Evolutionary conservation across 2,113 vertebrate genomes (phyloP), one percentile per base, ranked within the genome.

Genomic region (Pao palembangensis): DNA sequence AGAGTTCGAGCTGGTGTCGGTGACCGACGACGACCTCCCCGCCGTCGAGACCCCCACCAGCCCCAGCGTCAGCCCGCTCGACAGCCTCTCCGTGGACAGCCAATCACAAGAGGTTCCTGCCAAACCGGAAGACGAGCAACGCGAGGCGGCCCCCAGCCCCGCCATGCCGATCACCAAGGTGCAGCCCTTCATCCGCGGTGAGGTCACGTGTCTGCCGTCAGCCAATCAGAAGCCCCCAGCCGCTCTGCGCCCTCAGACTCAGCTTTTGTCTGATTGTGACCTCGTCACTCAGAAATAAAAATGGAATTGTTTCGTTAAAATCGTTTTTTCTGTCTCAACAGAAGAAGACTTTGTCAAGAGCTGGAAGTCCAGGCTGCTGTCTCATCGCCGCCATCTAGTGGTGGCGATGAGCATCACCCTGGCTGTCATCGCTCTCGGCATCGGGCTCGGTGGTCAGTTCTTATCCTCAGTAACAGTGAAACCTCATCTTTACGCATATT

Each of bases 361-460:
- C 17, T 79, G 87, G 53, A 78, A 66, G 60, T 55, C 46, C 20
- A 60, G 73, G 8, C 43, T 90, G 46, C 23, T 76, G 48, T 31
- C 28, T 8, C 28, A 31, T 8, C 76, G 83, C 0, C 80, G 81
- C 51, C 78, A 82, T 20, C 42, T 80, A 12, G 81, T 87, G 66
- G 62, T 89, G 53, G 68, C 91, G 0, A 69, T 91, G 2, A 73
- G 64, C 0, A 61, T 61, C 0, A 74, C 73, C 46, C n/a, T 85
- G 15, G 57, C 28, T 18, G 11, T 86, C 34, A 53, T 5, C 5
- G 19, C 38, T 14, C 63, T 91, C 6, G 79, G 75, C 48, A 66
- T 92, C 8, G 89, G 90, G 5, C 74, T 91, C 2, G 91, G 91
- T 80, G 90, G 90, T 92, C 49, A 87, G 85, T 51, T 61, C 4